These are phyloP conservation scores for Cheilosia impressa DNA, from an alignment of 2,888 invertebrate species.

Conservation along the genomic window DNA sequence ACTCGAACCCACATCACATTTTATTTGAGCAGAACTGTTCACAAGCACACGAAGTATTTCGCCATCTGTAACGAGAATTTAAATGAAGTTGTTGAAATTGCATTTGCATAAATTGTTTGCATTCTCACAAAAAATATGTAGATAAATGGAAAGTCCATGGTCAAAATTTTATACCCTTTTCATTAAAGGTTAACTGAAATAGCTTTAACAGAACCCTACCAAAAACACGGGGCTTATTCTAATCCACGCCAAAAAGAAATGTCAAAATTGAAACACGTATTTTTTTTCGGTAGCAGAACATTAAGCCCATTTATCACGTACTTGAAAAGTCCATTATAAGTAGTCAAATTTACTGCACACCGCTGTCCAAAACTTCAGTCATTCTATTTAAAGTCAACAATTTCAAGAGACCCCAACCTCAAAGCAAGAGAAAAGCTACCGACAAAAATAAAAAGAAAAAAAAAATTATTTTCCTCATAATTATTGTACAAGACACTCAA, in stretches of 20 bases:
- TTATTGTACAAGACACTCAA: slow-evolving; percentile 73
- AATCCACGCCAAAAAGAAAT: neutral
- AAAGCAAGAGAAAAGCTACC: neutral
- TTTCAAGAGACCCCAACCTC: slow-evolving; percentile 7
- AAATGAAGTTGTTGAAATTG: neutral
- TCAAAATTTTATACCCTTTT: no score
- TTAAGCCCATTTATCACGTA: slow-evolving; percentile 55
- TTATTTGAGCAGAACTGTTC: slow-evolving; percentile 91
- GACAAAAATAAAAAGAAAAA: slow-evolving; percentile 16
- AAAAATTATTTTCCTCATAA: slow-evolving; percentile 54
- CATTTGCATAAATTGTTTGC: no score
- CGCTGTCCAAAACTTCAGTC: slow-evolving; percentile 31
- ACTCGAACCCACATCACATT: slow-evolving; percentile 93
- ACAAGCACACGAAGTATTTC: slow-evolving; percentile 85
- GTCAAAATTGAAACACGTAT: slow-evolving; percentile 31
- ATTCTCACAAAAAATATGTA: no score
- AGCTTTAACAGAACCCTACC: neutral
- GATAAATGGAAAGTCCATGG: no score
- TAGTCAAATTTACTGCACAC: slow-evolving; percentile 38
- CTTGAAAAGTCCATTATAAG: slow-evolving; percentile 61
- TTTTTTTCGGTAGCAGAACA: slow-evolving; percentile 9
- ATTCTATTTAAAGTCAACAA: slow-evolving; percentile 29
- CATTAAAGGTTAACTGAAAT: neutral
- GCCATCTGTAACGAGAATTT: slow-evolving; percentile 81
- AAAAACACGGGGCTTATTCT: neutral